phyloP scores from a whole-genome alignment of 2,888 invertebrate species.

The Camptogramma bilineatum region DNA sequence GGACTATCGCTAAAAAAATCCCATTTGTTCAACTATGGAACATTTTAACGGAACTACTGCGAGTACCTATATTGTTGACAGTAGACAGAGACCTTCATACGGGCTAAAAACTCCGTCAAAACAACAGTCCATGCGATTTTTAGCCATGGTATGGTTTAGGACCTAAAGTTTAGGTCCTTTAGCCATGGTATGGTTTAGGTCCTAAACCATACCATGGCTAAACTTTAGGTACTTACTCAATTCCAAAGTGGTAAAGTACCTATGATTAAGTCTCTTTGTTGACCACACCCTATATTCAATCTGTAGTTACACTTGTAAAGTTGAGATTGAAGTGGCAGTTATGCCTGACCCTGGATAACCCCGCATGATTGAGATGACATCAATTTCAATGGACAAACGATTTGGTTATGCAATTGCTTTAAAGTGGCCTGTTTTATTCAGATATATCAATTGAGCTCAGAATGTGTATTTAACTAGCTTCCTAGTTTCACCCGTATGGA shows the following conservation, averaged over 20 bases:
- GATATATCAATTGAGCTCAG: neutral
- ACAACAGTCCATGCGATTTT: too few relatives aligned
- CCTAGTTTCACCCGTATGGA: neutral
- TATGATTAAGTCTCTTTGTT: slow-evolving; percentile 11
- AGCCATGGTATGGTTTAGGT: too few relatives aligned
- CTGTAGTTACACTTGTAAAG: slow-evolving; percentile 43
- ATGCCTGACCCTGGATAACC: slow-evolving; percentile 41
- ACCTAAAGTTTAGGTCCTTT: too few relatives aligned
- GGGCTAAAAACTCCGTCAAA: too few relatives aligned
- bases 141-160: too few relatives aligned
- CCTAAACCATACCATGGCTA: too few relatives aligned
- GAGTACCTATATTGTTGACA: too few relatives aligned
- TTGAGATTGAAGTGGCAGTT: slow-evolving; percentile 37
- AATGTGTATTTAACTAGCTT: neutral
- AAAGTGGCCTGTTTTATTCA: slow-evolving; percentile 9
- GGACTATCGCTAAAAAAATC: too few relatives aligned
- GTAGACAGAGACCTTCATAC: too few relatives aligned
- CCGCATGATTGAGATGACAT: slow-evolving; percentile 38
- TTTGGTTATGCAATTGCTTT: slow-evolving; percentile 33
- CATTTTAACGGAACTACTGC: too few relatives aligned
- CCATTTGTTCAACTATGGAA: too few relatives aligned
- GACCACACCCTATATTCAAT: slow-evolving; percentile 9
- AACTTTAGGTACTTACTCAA: neutral
- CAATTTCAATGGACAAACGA: slow-evolving; percentile 36
- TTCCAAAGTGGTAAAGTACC: neutral